Evolutionary conservation across 2,888 invertebrate genomes (phyloP), one percentile per base, ranked within the genome.

Genomic region (Euplexia lucipara): DNA sequence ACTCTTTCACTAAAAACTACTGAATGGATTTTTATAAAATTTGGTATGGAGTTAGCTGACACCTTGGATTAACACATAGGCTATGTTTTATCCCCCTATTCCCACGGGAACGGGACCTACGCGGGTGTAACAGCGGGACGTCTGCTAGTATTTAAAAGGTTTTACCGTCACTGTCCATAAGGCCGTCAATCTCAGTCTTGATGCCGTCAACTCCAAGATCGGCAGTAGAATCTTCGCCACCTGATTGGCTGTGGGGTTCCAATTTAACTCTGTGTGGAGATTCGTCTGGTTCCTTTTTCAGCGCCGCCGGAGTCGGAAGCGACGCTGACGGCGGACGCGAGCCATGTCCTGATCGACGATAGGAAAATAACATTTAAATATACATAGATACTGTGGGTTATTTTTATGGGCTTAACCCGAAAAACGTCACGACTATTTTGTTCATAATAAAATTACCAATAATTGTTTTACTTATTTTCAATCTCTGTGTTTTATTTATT

Each of bases 171-270:
- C 92, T 93, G 65, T 95, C 95, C 94, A 95, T 95, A 78, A 95
- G 95, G 61, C 95, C 95, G 84, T 95, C 95, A 67, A 95, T 95
- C 82, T 95, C 95, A 61, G 95, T 95, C 89, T 95, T 95, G 83
- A 95, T 95, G 70, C 93, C 94, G 86, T 95, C 95, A 2, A 95
- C 95, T 42, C 92, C 95, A 10, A 95, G 86, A 65, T 95, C 94
- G 4, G 88, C 90, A 41, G 86, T 83, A 14, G 89, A 86, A 81
- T 95, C 95, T 44, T 95, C 95, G 35, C 85, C 88, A 22, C 89
- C 90, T 16, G 90, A 83, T 78, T 93, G 93, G 60, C 89, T 90
- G 85, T 94, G 94, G 16, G 95, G 94, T 75, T 95, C 95, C 90
- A 95, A 90, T 77, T 95, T 95, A 68, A 95, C 95, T 81, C 95